phyloP scores from a whole-genome alignment of 2,797 vertebrate genomes.

The Tiaroga cobitis region DNA sequence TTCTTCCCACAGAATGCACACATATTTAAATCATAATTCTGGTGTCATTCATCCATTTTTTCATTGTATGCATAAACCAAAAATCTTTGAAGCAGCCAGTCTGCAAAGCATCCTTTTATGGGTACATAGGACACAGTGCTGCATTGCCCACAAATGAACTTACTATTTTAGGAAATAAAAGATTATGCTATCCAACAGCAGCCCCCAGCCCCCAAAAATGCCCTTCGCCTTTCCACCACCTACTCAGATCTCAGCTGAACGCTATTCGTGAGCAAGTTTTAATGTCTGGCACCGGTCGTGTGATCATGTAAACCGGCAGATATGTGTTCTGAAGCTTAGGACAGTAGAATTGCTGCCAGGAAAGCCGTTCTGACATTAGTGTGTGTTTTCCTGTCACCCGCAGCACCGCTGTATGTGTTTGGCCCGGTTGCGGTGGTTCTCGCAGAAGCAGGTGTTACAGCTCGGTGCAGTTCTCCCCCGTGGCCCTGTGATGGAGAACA shows the following conservation, averaged over 20 bases:
- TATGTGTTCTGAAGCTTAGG: constrained; percentile 35
- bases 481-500: constrained; percentile 83
- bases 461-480: constrained; percentile 77
- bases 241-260: constrained; percentile 34
- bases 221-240: constrained; percentile 19
- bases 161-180: constrained; percentile 39
- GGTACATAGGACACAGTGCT: not conserved
- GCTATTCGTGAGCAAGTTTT: constrained; percentile 11
- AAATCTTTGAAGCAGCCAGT: constrained; percentile 12
- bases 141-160: constrained; percentile 37
- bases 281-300: constrained; percentile 22
- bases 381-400: constrained; percentile 46
- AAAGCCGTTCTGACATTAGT: constrained; percentile 30
- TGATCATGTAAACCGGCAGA: constrained; percentile 28
- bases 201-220: constrained; percentile 18
- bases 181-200: constrained; percentile 32
- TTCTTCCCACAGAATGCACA: not conserved
- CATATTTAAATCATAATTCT: not conserved
- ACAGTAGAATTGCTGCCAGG: constrained; percentile 23
- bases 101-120: constrained; percentile 27
- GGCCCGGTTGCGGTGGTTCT: constrained; percentile 70
- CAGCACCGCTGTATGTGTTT: constrained; percentile 36
- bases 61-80: not conserved
- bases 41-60: not conserved
- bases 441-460: constrained; percentile 81